Base-by-base conservation (phyloP, 2,888 invertebrate genomes). In the Eilema depressum region DNA sequence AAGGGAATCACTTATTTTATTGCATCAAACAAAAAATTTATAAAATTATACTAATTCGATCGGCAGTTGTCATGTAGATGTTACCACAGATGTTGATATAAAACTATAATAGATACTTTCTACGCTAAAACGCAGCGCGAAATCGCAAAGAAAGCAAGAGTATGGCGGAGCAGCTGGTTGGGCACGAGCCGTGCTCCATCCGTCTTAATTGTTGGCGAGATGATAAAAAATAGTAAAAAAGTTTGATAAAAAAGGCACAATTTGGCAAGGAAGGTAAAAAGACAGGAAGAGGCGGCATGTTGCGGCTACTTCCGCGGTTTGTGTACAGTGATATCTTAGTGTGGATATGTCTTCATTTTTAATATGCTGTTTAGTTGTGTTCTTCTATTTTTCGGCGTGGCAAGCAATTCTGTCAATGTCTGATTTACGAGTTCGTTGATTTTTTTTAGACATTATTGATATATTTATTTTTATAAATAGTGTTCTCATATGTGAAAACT, bases 261-360 rank as follows among this genome's bases (percentile, higher is more conserved):
- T 92, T 94, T 92, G 89, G 92, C 91, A 88, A 89, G 89, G 88
- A 91, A 90, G 88, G 86, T 88, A 86, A 88, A 86, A 89, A 90
- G 91, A 90, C 93, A 92, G 94, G 94, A 94, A 94, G 94, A 93
- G 92, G 92, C 87, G 91, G 92, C 91, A 89, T 89, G 85, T 89
- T 93, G 95, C 84, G 94, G 94, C 85, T 79, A 92, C 92, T 95
- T 95, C 95, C 95, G 95, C 81, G 94, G 93, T 93, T 86, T 86
- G 77, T 68, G 75, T 73, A 76, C 70, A 20, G 41, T 64, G 84
- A 11, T 61, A 68, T 74, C 41, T 69, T 87, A 84, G 47, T 80
- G 70, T 90, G 90, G 93, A 92, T 75, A 68, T 78, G 65, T 60
- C 64, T 23, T 56, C 5, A 26, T 56, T 60, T 17, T 14, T 26